phyloP scores from a whole-genome alignment of 2,797 vertebrate species.

The Apodemus agrarius region DNA sequence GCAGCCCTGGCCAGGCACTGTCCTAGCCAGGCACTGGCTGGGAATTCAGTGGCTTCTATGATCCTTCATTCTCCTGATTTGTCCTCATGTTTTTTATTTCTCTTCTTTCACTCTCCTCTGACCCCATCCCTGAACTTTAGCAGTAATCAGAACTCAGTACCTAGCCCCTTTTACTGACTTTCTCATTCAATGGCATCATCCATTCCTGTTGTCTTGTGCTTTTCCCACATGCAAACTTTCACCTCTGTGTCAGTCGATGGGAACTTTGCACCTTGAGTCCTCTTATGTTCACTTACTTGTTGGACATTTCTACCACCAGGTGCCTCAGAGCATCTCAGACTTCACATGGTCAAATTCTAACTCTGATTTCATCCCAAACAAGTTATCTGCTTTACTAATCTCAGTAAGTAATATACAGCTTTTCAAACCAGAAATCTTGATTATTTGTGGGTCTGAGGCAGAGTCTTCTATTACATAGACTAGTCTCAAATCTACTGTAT shows the following conservation, averaged over 20 bases:
- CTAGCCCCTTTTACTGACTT: neutral
- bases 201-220: neutral
- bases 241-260: neutral
- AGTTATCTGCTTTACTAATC: neutral
- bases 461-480: neutral
- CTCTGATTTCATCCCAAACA: neutral
- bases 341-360: slow-evolving; percentile 36
- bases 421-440: slow-evolving; percentile 17
- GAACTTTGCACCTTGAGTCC: slow-evolving; percentile 35
- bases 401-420: slow-evolving; percentile 47
- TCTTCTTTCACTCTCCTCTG: slow-evolving; percentile 43
- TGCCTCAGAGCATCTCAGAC: slow-evolving; percentile 36
- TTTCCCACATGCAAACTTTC: neutral
- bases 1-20: neutral
- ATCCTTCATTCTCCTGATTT: neutral
- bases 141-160: slow-evolving; percentile 31
- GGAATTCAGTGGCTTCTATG: neutral
- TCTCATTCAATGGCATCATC: slow-evolving; percentile 8
- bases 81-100: neutral
- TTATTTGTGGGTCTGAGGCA: neutral
- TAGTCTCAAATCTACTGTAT: neutral
- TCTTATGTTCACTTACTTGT: slow-evolving; percentile 26
- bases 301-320: slow-evolving; percentile 40
- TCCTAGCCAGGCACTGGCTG: neutral
- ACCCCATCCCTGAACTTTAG: slow-evolving; percentile 24